Base-by-base conservation (phyloP, 2,797 vertebrate genomes). In the Clarias fuscus region DNA sequence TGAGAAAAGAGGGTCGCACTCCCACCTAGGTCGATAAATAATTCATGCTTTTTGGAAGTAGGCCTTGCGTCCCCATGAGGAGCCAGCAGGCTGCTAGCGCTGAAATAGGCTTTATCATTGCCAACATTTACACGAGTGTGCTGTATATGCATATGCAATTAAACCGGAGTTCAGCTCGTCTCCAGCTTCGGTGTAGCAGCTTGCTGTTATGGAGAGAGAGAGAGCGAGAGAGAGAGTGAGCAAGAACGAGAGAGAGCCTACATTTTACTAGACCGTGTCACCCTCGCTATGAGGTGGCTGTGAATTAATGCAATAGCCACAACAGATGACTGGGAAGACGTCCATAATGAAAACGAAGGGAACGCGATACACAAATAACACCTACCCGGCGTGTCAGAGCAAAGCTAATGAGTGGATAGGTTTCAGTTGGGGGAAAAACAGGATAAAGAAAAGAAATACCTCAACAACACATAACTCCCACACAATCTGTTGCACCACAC, bases 11-110 rank as follows among this genome's bases (percentile, higher is more conserved):
- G 88, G 95, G 92, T 92, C 83, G 94, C 86, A 94, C 94, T 95
- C 96, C 96, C 96, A 97, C 97, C 97, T 97, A 95, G 96, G 96
- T 95, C 95, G 94, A 97, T 97, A 93, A 97, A 97, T 97, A 95
- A 97, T 98, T 97, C 96, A 97, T 93, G 93, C 94, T 81, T 95
- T 94, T 95, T 96, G 95, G 96, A 96, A 97, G 94, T 95, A 96
- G 95, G 95, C 95, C 89, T 90, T 67, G 79, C 1, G 93, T 96
- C 95, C 95, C 95, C 95, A 92, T 94, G 95, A 97, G 95, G 93
- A 96, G 89, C 94, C 95, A 96, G 94, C 94, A 95, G 95, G 94
- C 96, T 96, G 95, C 96, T 96, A 95, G 96, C 95, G 95, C 96
- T 96, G 96, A 96, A 96, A 97, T 96, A 95, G n/a, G 95, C 96